Conservation (phyloP, 2,888 invertebrate species). For the Heliconius ethilla region DNA sequence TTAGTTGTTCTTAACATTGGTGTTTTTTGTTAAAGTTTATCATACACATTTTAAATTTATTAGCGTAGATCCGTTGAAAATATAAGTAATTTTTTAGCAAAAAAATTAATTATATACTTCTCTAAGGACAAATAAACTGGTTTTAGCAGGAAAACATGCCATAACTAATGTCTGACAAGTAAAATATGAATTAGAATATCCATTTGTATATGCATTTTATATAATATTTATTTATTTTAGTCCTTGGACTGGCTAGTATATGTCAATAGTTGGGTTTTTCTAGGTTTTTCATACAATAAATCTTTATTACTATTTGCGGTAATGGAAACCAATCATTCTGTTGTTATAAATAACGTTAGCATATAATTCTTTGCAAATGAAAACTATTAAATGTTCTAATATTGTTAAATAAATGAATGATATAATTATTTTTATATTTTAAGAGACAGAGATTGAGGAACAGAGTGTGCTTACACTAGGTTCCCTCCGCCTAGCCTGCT, state of each 20-base stretch:
- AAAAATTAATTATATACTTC: conserved; percentile 2
- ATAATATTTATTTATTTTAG: not conserved
- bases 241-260: not conserved
- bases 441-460: not conserved
- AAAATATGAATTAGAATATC: conserved; percentile 24
- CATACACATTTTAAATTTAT: not conserved
- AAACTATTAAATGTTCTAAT: too few relatives aligned
- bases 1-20: not conserved
- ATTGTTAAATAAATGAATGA: not conserved
- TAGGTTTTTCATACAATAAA: conserved; percentile 11
- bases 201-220: conserved; percentile 3
- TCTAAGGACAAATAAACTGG: conserved; percentile 29
- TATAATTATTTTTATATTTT: not conserved
- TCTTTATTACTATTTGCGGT: conserved; percentile 15
- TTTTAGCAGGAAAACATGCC: conserved; percentile 32
- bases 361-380: not conserved
- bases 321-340: not conserved
- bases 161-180: conserved; percentile 18
- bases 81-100: not conserved
- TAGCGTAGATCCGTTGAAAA: not conserved
- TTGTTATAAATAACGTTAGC: not conserved
- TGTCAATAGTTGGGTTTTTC: conserved; percentile 9
- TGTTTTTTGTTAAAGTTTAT: not conserved
- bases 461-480: too few relatives aligned
- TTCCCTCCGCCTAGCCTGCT: too few relatives aligned